Base-by-base conservation (phyloP, 2,888 invertebrate species). In the Pycnomerus fuliginosus region DNA sequence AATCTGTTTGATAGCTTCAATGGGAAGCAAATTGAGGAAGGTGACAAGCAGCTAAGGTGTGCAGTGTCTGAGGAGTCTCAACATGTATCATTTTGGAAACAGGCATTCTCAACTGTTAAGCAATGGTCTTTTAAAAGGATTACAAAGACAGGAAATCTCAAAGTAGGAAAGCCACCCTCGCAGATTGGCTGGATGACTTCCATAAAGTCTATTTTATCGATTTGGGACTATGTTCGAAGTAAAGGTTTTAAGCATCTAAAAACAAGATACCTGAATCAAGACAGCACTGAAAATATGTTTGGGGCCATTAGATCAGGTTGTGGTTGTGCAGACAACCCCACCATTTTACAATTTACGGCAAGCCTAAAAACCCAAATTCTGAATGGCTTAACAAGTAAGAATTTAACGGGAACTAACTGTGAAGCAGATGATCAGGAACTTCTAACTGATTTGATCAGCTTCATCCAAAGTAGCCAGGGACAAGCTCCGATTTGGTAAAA, bases 201-300 rank as follows among this genome's bases (percentile, higher is more conserved):
- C 11, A n/a, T 51, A 8, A 7, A 10, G 25, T 39, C 45, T 3
- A 42, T 51, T 2, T 12, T 24, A 31, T 2, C 7, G 11, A 43
- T 52, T 8, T 49, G 52, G 44, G 16, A 14, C 2, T 34, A 39
- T 22, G 13, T 35, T n/a, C 15, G 32, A 14, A 3, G 1, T 5
- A 41, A 37, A 20, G 32, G 35, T 12, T n/a, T 49, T 3, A 13
- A 11, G 5, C 41, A 17, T 25, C 25, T 46, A 8, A 22, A 36
- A 4, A 33, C 42, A 11, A 43, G 55, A n/a, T 36, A 39, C 5
- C 22, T 50, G 8, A 55, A 55, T 39, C 53, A 55, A 32, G 53
- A 55, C 37, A 3, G 37, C 2, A 32, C 52, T 8, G 55, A 53
- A 31, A 53, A 55, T 30, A 31, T 55, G 14, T 55, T 53, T 28